A percentile compares a stretch with the other conserved stretches of the same genome.
Evolutionary conservation across 1,140 invertebrate species (phyloP).

Genomic region (Zaprionus kolodkinae): DNA sequence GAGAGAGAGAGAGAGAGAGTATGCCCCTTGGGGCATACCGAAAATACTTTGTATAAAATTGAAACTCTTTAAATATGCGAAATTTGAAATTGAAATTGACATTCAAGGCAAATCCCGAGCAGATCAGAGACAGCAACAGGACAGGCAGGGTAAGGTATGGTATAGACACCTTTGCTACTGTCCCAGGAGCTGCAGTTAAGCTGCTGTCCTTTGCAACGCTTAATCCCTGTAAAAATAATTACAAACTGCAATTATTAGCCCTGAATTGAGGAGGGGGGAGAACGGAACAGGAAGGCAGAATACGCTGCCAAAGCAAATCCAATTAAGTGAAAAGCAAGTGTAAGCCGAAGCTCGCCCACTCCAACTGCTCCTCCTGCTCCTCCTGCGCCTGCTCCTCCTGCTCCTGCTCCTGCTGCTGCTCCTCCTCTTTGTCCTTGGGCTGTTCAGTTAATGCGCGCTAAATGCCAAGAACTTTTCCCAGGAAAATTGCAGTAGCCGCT

Average conservation of each 20-base stretch:
- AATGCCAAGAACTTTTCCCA: conserved; percentile 43
- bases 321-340: conserved; percentile 82
- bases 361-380: neutral
- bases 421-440: neutral
- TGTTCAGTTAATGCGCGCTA: conserved; percentile 57
- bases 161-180: neutral
- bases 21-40: conserved; percentile 24
- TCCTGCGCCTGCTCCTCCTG: neutral
- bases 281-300: too few relatives aligned
- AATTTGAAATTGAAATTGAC: conserved; percentile 46
- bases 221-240: conserved; percentile 73
- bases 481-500: conserved; percentile 37
- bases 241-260: conserved; percentile 82
- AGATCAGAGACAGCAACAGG: conserved; percentile 8
- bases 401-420: neutral
- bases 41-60: conserved; percentile 39
- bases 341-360: conserved; percentile 65
- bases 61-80: conserved; percentile 40
- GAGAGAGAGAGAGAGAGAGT: neutral
- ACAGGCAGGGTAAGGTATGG: neutral
- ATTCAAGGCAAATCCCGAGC: neutral
- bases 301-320: conserved; percentile 63
- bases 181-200: conserved; percentile 30
- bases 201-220: conserved; percentile 37
- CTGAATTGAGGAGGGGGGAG: neutral